Evolutionary conservation across 2,888 invertebrate species (phyloP).

Genomic region (Tenthredo amoena): DNA sequence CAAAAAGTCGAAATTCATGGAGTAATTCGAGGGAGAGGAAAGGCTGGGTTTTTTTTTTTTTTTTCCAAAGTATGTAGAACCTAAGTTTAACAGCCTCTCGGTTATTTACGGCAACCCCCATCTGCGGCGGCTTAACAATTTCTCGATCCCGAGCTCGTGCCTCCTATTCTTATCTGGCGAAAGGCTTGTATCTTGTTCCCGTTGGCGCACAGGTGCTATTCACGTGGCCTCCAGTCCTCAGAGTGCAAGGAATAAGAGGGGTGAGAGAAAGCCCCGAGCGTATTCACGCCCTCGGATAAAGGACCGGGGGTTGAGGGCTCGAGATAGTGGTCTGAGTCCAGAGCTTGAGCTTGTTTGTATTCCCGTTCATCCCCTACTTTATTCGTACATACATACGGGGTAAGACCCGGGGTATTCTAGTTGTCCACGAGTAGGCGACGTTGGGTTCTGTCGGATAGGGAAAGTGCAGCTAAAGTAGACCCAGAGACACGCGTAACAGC

Average conservation of each 20-base stretch:
- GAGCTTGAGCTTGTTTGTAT: slow-evolving; percentile 37
- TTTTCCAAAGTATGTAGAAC: neutral
- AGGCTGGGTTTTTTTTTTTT: neutral
- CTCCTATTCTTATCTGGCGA: slow-evolving; percentile 36
- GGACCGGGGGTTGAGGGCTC: neutral
- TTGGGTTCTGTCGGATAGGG: neutral
- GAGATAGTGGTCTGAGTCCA: slow-evolving; percentile 22
- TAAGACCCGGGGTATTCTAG: slow-evolving; percentile 4
- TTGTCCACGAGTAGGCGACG: neutral
- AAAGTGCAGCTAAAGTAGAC: neutral
- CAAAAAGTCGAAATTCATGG: neutral
- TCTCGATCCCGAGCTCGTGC: neutral
- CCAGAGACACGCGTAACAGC: neutral
- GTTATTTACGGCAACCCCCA: neutral
- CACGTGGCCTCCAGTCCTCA: slow-evolving; percentile 8
- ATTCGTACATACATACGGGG: neutral
- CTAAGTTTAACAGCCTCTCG: neutral
- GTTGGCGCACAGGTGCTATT: slow-evolving; percentile 41
- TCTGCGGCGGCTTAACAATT: slow-evolving; percentile 1
- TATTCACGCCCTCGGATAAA: slow-evolving; percentile 36
- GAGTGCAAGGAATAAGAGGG: slow-evolving; percentile 11
- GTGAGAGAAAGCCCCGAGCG: neutral
- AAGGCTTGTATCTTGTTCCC: slow-evolving; percentile 34
- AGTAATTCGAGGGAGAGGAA: neutral
- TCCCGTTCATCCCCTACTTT: slow-evolving; percentile 24